Evolutionary conservation across 2,888 invertebrate genomes (phyloP), one percentile per base, ranked within the genome.

Genomic region (Torymus aiolomorphi): DNA sequence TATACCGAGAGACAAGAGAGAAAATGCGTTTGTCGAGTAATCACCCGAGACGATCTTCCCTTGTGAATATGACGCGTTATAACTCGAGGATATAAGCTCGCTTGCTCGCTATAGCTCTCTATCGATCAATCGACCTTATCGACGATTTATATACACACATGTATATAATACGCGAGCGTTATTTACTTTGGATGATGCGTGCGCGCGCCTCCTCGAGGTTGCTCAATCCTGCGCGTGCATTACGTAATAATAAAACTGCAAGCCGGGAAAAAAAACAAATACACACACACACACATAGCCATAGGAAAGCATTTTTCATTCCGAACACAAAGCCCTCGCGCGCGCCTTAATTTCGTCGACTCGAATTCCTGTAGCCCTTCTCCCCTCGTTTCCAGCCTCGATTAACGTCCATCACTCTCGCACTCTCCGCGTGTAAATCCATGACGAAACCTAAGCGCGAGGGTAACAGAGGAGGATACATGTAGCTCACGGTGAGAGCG

Each of bases 101-200:
- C 31, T 3, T 3, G 31, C 31, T 31, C 31, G 31, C 31, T 1
- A 24, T 3, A 31, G 31, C 31, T 31, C 61, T 67, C 61, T 75
- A 56, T 73, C 72, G 18, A 78, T 73, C 78, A 74, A 69, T 78
- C 73, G 62, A 56, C 16, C 56, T 69, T 78, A 73, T 73, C 75
- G 52, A 67, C 13, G 31, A 67, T 61, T 59, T 67, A 52, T 67
- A 31, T 31, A 3, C 2, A 31, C 8, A 8, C 8, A 31, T 31
- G 8, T 31, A 31, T 8, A 31, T 31, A 31, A 31, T 31, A 13
- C 20, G 14, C 14, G 31, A 54, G 2, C 14, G 14, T 54, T 54
- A 54, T 54, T 54, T 54, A 54, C 54, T 54, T 54, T 54, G 14
- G 54, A 54, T n/a, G 54, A 54, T 54, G 54, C 54, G 8, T 8